phyloP scores from a whole-genome alignment of 2,888 invertebrate species.

The Odontocerum albicorne region DNA sequence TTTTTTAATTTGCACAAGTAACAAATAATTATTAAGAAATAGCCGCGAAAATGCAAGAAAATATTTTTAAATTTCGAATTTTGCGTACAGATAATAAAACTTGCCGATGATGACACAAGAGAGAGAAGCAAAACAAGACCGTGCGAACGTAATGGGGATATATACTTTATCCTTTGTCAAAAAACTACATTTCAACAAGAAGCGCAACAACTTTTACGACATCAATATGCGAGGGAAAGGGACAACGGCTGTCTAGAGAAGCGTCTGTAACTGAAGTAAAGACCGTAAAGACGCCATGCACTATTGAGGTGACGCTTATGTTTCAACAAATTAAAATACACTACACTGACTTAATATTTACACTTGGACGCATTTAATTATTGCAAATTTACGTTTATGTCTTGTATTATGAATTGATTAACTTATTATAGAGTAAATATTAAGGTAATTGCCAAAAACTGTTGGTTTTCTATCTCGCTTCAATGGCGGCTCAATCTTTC shows the following conservation, averaged over 20 bases:
- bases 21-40: background rate
- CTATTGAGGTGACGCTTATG: constrained; percentile 38
- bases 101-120: constrained; percentile 24
- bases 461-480: constrained; percentile 49
- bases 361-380: constrained; percentile 16
- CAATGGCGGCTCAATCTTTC: constrained; percentile 44
- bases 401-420: constrained; percentile 24
- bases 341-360: constrained; percentile 15
- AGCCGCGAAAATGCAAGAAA: background rate
- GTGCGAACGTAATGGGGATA: constrained; percentile 59
- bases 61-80: constrained; percentile 8
- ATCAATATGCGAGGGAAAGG: constrained; percentile 60
- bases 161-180: constrained; percentile 56
- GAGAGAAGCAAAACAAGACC: constrained; percentile 41
- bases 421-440: constrained; percentile 21
- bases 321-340: constrained; percentile 29
- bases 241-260: constrained; percentile 56
- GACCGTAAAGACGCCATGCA: constrained; percentile 54
- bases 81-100: constrained; percentile 13
- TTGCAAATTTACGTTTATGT: constrained; percentile 14
- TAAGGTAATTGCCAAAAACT: constrained; percentile 25
- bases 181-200: constrained; percentile 52
- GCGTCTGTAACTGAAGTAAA: constrained; percentile 52
- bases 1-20: too few relatives aligned
- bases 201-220: constrained; percentile 52